Base-by-base conservation (phyloP, 2,113 vertebrate species). In the Acrocephalus arundinaceus region DNA sequence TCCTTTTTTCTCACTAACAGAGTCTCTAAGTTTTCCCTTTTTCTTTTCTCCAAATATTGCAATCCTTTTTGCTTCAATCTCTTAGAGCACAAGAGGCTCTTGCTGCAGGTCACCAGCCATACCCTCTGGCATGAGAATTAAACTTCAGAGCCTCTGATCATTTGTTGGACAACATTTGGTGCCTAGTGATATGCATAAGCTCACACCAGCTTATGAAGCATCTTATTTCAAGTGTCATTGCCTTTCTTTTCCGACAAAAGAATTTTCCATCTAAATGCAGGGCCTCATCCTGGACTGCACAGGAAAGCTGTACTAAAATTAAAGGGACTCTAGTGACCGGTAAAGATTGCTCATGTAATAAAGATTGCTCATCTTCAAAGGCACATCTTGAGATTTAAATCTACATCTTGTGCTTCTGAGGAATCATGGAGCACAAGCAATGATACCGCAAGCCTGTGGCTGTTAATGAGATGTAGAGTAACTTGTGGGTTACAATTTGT, bases 221-320 rank as follows among this genome's bases (percentile, higher is more conserved):
- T 95, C 68, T 92, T 80, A 71, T 88, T 97, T 96, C 74, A 79
- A 76, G 70, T 79, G 58, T 85, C 81, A 46, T 15, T 77, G 80
- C 48, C 45, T 90, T 87, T 92, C 49, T 88, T 87, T 68, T 89
- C 45, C 4, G 0, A 27, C 18, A 23, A 77, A 92, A 59, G 87
- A 96, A 86, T 94, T 96, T 94, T 96, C 90, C 48, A n/a, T 86
- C 41, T 80, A 80, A 90, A 57, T 5, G 9, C 39, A 68, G 23
- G 55, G 30, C 21, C 76, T 80, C 63, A 80, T 74, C 35, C 63
- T 71, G 30, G 33, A 45, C 33, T 80, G 27, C 30, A 52, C 1
- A 2, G 54, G 19, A 73, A 43, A 67, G 46, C 45, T 51, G 25
- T 52, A 6, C 43, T 74, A 74, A 90, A 86, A 80, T 94, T 88